These are phyloP conservation scores for Neoitamus cyanurus DNA, from an alignment of 2,888 invertebrate species.

Conservation along the genomic window DNA sequence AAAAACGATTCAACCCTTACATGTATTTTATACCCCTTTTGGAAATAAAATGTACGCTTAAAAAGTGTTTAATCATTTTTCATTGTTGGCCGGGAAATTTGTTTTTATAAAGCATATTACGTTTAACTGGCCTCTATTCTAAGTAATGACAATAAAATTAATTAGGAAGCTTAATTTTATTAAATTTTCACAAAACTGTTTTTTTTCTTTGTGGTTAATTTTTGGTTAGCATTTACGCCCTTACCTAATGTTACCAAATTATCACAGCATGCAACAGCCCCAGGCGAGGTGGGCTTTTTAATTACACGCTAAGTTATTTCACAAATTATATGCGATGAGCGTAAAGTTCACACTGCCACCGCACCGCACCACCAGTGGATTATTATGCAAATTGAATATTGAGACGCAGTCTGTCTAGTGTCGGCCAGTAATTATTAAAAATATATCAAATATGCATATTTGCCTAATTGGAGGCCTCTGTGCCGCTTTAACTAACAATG, in stretches of 20 bases:
- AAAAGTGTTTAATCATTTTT: too few relatives aligned
- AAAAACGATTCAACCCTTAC: too few relatives aligned
- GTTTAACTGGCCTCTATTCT: too few relatives aligned
- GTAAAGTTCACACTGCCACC: conserved; percentile 18
- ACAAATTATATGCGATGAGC: neutral
- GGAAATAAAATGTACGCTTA: too few relatives aligned
- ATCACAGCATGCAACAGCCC: neutral
- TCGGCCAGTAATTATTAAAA: conserved; percentile 24
- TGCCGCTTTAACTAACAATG: neutral
- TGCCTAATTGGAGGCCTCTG: neutral
- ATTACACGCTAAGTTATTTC: neutral
- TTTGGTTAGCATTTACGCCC: too few relatives aligned
- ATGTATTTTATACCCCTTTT: too few relatives aligned
- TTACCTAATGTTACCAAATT: neutral
- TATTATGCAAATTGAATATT: conserved; percentile 25
- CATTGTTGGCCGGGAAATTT: too few relatives aligned
- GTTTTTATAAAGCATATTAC: too few relatives aligned
- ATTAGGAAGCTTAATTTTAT: too few relatives aligned
- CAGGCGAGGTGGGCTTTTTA: neutral
- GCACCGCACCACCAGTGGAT: neutral
- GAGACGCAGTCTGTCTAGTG: conserved; percentile 6
- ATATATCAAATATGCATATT: conserved; percentile 25
- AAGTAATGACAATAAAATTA: too few relatives aligned
- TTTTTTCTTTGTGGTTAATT: too few relatives aligned
- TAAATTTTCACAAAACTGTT: too few relatives aligned